These are phyloP conservation scores for Noctua janthina DNA, from an alignment of 2,888 invertebrate genomes.

Conservation along the genomic window DNA sequence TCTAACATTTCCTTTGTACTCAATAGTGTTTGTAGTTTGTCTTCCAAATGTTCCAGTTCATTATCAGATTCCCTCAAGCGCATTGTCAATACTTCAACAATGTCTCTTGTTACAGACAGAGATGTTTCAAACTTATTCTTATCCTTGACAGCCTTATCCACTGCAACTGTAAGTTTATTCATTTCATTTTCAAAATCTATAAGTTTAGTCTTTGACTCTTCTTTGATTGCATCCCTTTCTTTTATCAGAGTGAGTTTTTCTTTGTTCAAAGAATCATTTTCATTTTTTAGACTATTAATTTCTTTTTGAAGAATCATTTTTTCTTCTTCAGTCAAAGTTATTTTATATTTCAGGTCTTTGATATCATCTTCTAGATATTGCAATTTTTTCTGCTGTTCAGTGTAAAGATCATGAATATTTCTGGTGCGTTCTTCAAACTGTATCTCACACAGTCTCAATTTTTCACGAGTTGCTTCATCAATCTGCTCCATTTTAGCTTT, in stretches of 20 bases:
- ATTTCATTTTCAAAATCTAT: constrained; percentile 86
- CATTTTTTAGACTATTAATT: constrained; percentile 76
- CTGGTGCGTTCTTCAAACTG: constrained; percentile 86
- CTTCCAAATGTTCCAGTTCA: constrained; percentile 90
- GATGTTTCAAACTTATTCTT: constrained; percentile 91
- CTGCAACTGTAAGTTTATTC: constrained; percentile 83
- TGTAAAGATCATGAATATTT: constrained; percentile 82
- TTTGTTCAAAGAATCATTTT: constrained; percentile 75
- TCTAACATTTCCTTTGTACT: constrained; percentile 82
- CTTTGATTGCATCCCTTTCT: constrained; percentile 80
- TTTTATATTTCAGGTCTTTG: constrained; percentile 79
- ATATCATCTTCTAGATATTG: constrained; percentile 80
- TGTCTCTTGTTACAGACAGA: constrained; percentile 90
- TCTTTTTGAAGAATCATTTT: constrained; percentile 78
- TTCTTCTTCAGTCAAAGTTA: constrained; percentile 79
- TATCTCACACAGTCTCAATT: constrained; percentile 86
- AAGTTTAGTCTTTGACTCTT: constrained; percentile 80
- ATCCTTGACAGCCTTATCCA: constrained; percentile 86
- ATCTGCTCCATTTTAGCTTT: constrained; percentile 87
- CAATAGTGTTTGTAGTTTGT: constrained; percentile 79
- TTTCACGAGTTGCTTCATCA: constrained; percentile 85
- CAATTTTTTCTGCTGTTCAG: constrained; percentile 80
- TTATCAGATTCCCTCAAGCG: constrained; percentile 90
- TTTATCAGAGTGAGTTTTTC: constrained; percentile 76
- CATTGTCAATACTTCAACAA: constrained; percentile 90